Evolutionary conservation across 2,113 vertebrate species (phyloP).

Genomic region (Gila orcuttii): DNA sequence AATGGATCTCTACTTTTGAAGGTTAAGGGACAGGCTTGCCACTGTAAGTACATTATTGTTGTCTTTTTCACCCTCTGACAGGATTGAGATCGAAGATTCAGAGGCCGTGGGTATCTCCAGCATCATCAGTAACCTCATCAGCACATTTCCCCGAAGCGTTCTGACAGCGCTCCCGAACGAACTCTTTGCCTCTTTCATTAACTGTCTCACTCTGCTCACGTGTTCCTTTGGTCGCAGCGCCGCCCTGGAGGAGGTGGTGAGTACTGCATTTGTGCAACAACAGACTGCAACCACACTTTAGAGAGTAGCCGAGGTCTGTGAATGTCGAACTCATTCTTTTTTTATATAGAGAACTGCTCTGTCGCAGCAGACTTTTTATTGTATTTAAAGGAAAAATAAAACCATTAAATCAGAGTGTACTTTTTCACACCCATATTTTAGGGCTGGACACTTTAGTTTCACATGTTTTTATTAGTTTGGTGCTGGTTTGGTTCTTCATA

Average conservation of each 20-base stretch:
- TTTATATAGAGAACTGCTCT: not conserved
- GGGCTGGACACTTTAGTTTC: not conserved
- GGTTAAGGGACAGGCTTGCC: not conserved
- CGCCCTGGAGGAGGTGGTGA: conserved; percentile 97
- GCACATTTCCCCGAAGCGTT: conserved; percentile 91
- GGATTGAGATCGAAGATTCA: conserved; percentile 98
- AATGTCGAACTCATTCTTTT: not conserved
- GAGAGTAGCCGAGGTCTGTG: not conserved
- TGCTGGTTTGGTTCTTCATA: not conserved
- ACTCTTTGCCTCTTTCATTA: conserved; percentile 96
- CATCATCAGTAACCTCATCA: conserved; percentile 97
- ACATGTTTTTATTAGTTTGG: not conserved
- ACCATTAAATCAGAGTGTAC: not conserved
- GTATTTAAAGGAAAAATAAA: not conserved
- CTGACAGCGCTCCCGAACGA: conserved; percentile 95
- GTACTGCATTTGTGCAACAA: conserved; percentile 44
- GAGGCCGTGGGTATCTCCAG: conserved; percentile 97
- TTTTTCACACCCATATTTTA: not conserved
- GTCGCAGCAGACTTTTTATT: not conserved
- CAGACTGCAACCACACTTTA: not conserved
- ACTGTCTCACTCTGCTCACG: conserved; percentile 96
- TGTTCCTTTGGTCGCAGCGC: conserved; percentile 97
- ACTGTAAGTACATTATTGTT: not conserved
- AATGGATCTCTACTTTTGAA: too few species aligned
- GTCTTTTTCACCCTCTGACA: conserved; percentile 66